Conservation (phyloP, 2,113 vertebrate genomes). For the Talpa occidentalis region DNA sequence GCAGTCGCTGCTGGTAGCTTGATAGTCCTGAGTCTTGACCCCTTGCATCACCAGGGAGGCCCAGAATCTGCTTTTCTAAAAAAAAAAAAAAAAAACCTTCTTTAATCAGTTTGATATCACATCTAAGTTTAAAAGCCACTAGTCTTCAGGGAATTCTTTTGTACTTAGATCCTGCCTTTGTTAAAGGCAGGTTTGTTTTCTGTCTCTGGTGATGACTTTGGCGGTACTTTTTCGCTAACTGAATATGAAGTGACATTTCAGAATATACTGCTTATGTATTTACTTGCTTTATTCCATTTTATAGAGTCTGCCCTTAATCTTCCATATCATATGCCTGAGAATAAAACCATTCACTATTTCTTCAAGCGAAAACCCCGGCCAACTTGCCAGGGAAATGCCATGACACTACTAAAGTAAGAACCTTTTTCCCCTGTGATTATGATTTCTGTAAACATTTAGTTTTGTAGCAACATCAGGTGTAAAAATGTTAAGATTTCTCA, state of each 20-base stretch:
- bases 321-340: conserved; percentile 95
- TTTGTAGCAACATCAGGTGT: conserved; percentile 11
- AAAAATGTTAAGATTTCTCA: conserved; percentile 22
- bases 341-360: conserved; percentile 95
- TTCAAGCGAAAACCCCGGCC: conserved; percentile 91
- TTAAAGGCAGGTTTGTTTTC: conserved; percentile 37
- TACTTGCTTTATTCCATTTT: conserved; percentile 54
- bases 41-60: too few relatives aligned
- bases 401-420: conserved; percentile 95
- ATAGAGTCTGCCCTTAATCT: conserved; percentile 93
- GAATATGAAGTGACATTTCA: conserved; percentile 53
- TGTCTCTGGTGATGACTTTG: conserved; percentile 43
- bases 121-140: conserved; percentile 28
- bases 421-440: conserved; percentile 25
- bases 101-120: conserved; percentile 49
- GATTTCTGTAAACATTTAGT: conserved; percentile 26
- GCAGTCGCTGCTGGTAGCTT: too few relatives aligned
- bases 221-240: conserved; percentile 20
- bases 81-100: too few relatives aligned
- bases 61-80: too few relatives aligned
- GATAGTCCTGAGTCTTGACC: too few relatives aligned
- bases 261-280: neutral
- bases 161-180: neutral
- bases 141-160: neutral
- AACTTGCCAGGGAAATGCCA: conserved; percentile 89